Evolutionary conservation across 2,797 vertebrate genomes (phyloP), one percentile per base, ranked within the genome.

Genomic region (Chrosomus eos): DNA sequence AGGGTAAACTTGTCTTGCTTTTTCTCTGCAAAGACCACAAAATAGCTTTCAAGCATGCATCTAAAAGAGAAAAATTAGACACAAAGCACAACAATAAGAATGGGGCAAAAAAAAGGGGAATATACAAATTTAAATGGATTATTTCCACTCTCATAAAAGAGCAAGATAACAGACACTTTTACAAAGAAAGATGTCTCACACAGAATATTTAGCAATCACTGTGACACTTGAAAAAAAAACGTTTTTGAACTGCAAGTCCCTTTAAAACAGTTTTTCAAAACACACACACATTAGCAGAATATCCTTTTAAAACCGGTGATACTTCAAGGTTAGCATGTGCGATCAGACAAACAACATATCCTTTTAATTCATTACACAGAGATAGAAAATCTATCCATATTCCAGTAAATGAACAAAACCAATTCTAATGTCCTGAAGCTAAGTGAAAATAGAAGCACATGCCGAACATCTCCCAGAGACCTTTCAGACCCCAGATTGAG

Each of bases 201-300:
- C 21, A 62, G 38, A 62, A n/a, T 43, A 31, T 71, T 14, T 51
- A 14, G 9, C 60, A 75, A 45, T 26, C 38, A 36, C 19, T 62
- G 70, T 64, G 26, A 62, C n/a, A 60, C 16, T 70, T 81, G 23
- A 3, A 48, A 82, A 75, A 82, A 33, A 82, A 64, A 82, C 26
- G 8, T 74, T 82, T 60, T 33, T 48, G n/a, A 81, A 43, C 36
- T 33, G 1, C 0, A 3, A 26, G 5, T 73, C 38, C 19, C n/a
- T 77, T 77, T 21, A 62, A 58, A 38, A 38, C n/a, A 45, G 38
- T 64, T 38, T 78, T n/a, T 19, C 40, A 33, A 48, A 14, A 3
- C 43, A 31, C 16, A 31, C 72, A 28, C 33, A 76, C 31, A 76
- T 40, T 38, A 75, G n/a, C 45, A 53, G 16, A 53, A 82, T 19